Evolutionary conservation across 1,140 invertebrate genomes (phyloP), one percentile per base, ranked within the genome.

Genomic region (Leptinotarsa undecemlineata): DNA sequence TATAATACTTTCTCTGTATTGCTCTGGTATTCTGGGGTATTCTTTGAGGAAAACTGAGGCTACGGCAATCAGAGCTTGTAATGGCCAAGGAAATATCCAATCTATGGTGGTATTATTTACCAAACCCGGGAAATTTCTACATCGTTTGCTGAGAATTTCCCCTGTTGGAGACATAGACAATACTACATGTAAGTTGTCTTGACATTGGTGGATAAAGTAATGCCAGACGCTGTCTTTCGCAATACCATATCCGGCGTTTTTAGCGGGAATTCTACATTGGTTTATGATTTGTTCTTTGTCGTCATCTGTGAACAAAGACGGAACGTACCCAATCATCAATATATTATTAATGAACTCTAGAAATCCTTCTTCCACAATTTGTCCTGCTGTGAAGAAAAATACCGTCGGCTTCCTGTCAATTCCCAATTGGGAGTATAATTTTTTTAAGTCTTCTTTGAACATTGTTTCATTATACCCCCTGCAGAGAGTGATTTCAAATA

Each of bases 81-180:
- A 90, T 1, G 96, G 95, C 96, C 96, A 98, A 0, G 94, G 90
- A 81, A 95, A 93, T 76, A 97, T 92, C 95, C 96, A 98, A 85
- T 98, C 94, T 68, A 98, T 96, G 14, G 94, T 96, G 3, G 94
- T 96, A 82, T 95, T 96, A 82, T 96, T 97, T 20, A 98, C 93
- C 1, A 98, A 86, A n/a, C 95, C 95, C 0, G 96, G 96, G 85
- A 97, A 98, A 86, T 92, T 96, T 67, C 95, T 88, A 78, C 96
- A 94, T 21, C 94, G 89, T 78, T 91, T 93, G 33, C 94, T 89
- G 51, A 98, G 87, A 8, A 91, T 87, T 78, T 96, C 93, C 1
- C 94, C 93, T 33, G 94, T 89, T 1, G 96, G 94, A 66, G 93
- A 95, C 94, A 97, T 96, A 1, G 94, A 94, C 4, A 98, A 82